These are phyloP conservation scores for Lagopus leucura DNA, from an alignment of 2,113 vertebrate species.

Conservation along the genomic window DNA sequence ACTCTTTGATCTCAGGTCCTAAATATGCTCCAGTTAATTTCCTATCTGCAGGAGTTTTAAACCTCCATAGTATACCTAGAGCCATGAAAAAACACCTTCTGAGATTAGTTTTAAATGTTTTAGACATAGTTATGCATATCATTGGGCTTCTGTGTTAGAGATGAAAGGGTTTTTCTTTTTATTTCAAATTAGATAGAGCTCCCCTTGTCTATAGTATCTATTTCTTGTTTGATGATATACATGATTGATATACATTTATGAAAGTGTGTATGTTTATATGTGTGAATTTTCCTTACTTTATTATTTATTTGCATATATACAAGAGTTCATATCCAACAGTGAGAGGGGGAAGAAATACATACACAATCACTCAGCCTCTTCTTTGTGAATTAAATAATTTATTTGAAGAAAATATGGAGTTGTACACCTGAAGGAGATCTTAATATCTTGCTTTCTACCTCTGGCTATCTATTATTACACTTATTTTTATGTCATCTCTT, in stretches of 20 bases:
- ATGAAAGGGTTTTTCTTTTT: not conserved
- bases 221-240: not conserved
- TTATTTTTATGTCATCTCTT: not conserved
- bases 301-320: not conserved
- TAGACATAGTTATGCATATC: not conserved
- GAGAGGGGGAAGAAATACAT: not conserved
- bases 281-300: not conserved
- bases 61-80: not conserved
- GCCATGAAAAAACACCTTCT: not conserved
- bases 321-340: not conserved
- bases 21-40: not conserved
- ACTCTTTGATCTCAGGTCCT: not conserved
- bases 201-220: not conserved
- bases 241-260: not conserved
- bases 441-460: accelerated
- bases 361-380: accelerated
- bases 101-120: not conserved
- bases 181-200: not conserved
- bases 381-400: not conserved
- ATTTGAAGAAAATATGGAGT: not conserved
- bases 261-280: accelerated
- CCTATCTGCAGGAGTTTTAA: not conserved
- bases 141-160: not conserved
- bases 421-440: not conserved
- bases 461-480: accelerated